phyloP scores from a whole-genome alignment of 2,797 vertebrate genomes.

The Gallinago stenura region DNA sequence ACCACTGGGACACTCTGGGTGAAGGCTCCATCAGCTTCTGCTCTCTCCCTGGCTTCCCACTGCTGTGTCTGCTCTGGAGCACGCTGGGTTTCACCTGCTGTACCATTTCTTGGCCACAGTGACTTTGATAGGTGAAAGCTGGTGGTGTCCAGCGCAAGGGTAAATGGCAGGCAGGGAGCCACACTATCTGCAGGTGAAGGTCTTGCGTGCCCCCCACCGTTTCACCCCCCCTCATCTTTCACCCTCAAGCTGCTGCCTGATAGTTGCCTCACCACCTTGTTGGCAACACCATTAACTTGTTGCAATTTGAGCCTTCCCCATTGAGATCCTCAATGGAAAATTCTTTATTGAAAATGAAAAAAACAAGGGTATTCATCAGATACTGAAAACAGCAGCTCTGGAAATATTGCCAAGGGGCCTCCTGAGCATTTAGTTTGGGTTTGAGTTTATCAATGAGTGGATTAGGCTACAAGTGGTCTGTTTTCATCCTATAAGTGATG shows the following conservation, averaged over 20 bases:
- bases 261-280: neutral
- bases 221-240: neutral
- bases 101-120: neutral
- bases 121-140: neutral
- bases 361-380: neutral
- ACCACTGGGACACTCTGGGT: neutral
- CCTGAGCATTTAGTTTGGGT: neutral
- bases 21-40: neutral
- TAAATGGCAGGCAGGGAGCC: neutral
- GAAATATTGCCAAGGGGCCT: neutral
- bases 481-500: neutral
- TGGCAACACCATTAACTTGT: neutral
- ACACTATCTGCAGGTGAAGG: neutral
- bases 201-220: rapidly evolving
- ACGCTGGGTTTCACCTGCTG: neutral
- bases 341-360: neutral
- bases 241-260: neutral
- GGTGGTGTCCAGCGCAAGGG: rapidly evolving
- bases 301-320: neutral
- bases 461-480: neutral
- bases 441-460: neutral
- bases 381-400: rapidly evolving
- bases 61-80: neutral
- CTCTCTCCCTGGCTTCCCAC: neutral
- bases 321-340: neutral